Evolutionary conservation across 1,140 invertebrate genomes (phyloP), one percentile per base, ranked within the genome.

Genomic region (Polyergus mexicanus): DNA sequence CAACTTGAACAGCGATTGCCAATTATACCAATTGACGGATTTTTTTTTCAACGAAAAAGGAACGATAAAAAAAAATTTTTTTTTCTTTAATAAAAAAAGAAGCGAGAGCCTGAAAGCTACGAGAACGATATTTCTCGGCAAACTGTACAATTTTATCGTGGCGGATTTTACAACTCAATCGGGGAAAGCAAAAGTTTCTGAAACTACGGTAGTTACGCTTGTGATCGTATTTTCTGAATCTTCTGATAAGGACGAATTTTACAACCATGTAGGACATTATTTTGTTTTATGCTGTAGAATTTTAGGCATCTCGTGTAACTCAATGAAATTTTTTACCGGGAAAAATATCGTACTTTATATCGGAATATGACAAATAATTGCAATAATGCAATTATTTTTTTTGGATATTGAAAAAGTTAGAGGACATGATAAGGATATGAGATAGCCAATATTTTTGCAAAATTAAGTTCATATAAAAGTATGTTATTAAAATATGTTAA

Each of bases 61-160:
- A 71, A 44, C 51, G 66, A 62, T 32, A 44, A 74, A n/a, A n/a
- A n/a, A n/a, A n/a, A 83, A 60, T 81, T 81, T 83, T 71, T 60
- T 54, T 41, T 28, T 47, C 13, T n/a, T 38, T 16, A 10, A 41
- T 74, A 44, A 60, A 58, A 69, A 69, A 58, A 6, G 77, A 25
- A 5, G 25, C 16, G 32, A 66, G 44, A 32, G 1, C 3, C 2
- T 16, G 28, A 8, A 25, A 25, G 44, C 44, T 32, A 13, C 13
- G 68, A 13, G 38, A 41, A 51, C 58, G 47, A 84, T 75, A 89
- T 77, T 83, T 72, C 44, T 16, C 56, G 71, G 69, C 85, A 69
- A 86, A 89, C 78, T 32, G 69, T 74, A 76, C 83, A 58, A 88
- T 85, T 77, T 76, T 72, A 88, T 81, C 87, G 87, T 71, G 65